phyloP scores from a whole-genome alignment of 2,888 invertebrate species.

The Taenaris catops region DNA sequence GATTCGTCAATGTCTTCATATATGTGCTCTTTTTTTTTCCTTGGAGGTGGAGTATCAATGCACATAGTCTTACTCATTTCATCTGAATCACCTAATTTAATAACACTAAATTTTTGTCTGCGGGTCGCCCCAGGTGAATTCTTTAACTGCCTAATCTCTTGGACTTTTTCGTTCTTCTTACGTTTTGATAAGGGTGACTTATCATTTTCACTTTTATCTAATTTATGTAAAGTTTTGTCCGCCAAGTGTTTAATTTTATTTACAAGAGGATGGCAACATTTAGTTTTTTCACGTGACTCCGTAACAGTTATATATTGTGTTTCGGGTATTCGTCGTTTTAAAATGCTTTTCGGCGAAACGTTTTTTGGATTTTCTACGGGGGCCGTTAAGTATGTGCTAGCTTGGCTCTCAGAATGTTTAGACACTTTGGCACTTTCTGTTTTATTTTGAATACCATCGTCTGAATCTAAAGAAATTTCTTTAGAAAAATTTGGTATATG shows the following conservation, averaged over 20 bases:
- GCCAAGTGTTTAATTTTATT: slow-evolving; percentile 83
- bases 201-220: slow-evolving; percentile 64
- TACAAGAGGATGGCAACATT: slow-evolving; percentile 81
- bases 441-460: slow-evolving; percentile 58
- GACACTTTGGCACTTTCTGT: slow-evolving; percentile 30
- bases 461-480: slow-evolving; percentile 65
- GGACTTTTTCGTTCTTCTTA: slow-evolving; percentile 74
- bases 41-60: slow-evolving; percentile 60
- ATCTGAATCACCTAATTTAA: slow-evolving; percentile 70
- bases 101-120: slow-evolving; percentile 71
- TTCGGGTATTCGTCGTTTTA: slow-evolving; percentile 72
- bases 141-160: slow-evolving; percentile 80
- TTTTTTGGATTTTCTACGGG: slow-evolving; percentile 58
- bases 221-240: slow-evolving; percentile 78
- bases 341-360: slow-evolving; percentile 73
- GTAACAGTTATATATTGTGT: slow-evolving; percentile 59
- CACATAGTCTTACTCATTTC: slow-evolving; percentile 71
- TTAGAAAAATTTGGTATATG: slow-evolving; percentile 74
- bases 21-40: slow-evolving; percentile 80
- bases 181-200: slow-evolving; percentile 59
- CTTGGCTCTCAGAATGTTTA: slow-evolving; percentile 53
- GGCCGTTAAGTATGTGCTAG: slow-evolving; percentile 42
- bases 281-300: slow-evolving; percentile 70
- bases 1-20: slow-evolving; percentile 81
- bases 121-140: slow-evolving; percentile 81